Conservation (phyloP, 92 coral and sea anemone species). For the Galaxea fascicularis region DNA sequence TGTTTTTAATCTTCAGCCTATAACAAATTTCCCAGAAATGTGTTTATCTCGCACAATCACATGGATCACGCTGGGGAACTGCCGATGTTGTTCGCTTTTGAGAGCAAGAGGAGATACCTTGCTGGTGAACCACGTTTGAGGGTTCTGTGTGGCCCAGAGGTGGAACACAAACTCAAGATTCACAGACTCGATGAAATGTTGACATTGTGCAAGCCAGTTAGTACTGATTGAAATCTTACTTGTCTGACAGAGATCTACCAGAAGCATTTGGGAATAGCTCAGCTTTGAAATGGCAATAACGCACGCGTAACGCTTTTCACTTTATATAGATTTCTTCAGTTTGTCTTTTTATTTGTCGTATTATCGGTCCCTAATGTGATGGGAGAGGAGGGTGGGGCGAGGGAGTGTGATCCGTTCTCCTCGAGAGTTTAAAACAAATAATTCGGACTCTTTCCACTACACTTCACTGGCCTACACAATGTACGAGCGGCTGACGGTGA, state of each 20-base stretch:
- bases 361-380: too few relatives aligned
- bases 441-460: too few relatives aligned
- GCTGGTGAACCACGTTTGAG: slow-evolving; percentile 46
- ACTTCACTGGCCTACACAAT: too few relatives aligned
- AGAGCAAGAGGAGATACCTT: slow-evolving; percentile 53
- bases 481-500: too few relatives aligned
- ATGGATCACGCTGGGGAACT: slow-evolving; percentile 71
- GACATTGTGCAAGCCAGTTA: slow-evolving; percentile 48
- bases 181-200: slow-evolving; percentile 68
- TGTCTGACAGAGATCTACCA: not conserved
- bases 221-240: not conserved
- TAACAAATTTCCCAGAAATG: slow-evolving; percentile 55
- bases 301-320: too few relatives aligned
- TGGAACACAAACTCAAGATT: slow-evolving; percentile 60
- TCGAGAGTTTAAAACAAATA: too few relatives aligned
- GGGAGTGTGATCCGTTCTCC: too few relatives aligned
- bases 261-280: not conserved
- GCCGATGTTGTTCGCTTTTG: slow-evolving; percentile 48
- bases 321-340: too few relatives aligned
- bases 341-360: too few relatives aligned
- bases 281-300: too few relatives aligned
- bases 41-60: slow-evolving; percentile 73
- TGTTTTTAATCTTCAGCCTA: slow-evolving; percentile 20
- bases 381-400: too few relatives aligned
- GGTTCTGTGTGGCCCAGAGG: slow-evolving; percentile 71